Base-by-base conservation (phyloP, 2,113 vertebrate genomes). In the Vulpes ferrilata region DNA sequence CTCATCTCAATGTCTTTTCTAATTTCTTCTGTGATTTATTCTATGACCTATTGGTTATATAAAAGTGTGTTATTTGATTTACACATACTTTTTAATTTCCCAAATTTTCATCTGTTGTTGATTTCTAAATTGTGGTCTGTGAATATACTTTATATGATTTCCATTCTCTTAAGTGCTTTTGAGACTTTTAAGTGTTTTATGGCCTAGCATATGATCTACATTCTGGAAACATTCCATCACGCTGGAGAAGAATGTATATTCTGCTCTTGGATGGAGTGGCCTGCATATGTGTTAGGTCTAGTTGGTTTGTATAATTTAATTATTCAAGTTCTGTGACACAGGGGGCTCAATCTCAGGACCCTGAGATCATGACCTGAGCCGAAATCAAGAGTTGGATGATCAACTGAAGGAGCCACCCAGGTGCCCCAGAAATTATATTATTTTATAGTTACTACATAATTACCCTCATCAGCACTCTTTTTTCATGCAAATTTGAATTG, bases 391-490 rank as follows among this genome's bases (percentile, higher is more conserved):
- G 67, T 69, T 9, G 3, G 67, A 69, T 69, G 67, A 15, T 69
- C 67, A 69, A n/a, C 7, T 69, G 67, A 69, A 7, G 17, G 67
- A 69, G 32, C 16, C 16, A 69, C 32, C 67, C 67, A 69, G 32
- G 32, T 16, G n/a, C 17, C 67, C 32, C 67, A n/a, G 32, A n/a
- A 88, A 43, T 95, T 88, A 55, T 51, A 22, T n/a, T 93, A 10
- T 65, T 92, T 74, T 86, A 93, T 60, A 81, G 17, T 91, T 81
- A 30, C 57, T 38, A 88, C 53, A 93, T 80, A 90, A 81, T 95
- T 32, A 82, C 17, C 48, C 91, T 91, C 94, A 83, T 3, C 23
- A 65, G 57, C 76, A 90, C 19, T 78, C 59, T 64, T 83, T 96
- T 76, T n/a, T 27, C 8, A 81, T 83, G 11, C 83, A 43, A 48